Evolutionary conservation across 2,113 vertebrate species (phyloP).

Genomic region (Perca schrenkii): DNA sequence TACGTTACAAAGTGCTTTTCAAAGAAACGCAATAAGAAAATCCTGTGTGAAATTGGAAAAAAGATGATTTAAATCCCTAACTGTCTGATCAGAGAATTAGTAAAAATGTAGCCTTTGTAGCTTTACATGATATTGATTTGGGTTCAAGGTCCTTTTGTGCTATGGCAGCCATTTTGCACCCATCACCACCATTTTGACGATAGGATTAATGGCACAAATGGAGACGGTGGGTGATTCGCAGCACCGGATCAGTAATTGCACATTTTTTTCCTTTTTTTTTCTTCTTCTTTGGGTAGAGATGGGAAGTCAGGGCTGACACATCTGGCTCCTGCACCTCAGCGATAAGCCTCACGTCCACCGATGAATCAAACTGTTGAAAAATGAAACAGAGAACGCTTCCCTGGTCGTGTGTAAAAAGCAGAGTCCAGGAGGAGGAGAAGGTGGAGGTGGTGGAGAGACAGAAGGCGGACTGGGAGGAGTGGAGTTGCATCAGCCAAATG

Average conservation of each 20-base stretch:
- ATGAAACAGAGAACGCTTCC: slow-evolving; percentile 8
- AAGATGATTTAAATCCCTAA: background rate
- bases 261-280: background rate
- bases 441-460: slow-evolving; percentile 27
- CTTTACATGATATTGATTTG: slow-evolving; percentile 8
- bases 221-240: slow-evolving; percentile 15
- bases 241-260: slow-evolving; percentile 21
- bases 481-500: slow-evolving; percentile 80
- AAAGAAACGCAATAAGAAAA: background rate
- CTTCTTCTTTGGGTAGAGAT: slow-evolving; percentile 18
- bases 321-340: slow-evolving; percentile 34
- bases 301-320: slow-evolving; percentile 27
- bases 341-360: slow-evolving; percentile 44
- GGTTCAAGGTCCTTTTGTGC: slow-evolving; percentile 25
- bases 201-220: slow-evolving; percentile 33
- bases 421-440: slow-evolving; percentile 20
- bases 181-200: slow-evolving; percentile 53
- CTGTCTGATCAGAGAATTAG: background rate
- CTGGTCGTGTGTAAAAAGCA: slow-evolving; percentile 9
- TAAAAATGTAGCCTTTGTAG: background rate
- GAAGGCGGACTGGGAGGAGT: slow-evolving; percentile 36
- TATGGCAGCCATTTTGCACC: slow-evolving; percentile 50
- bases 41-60: background rate
- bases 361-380: slow-evolving; percentile 42
- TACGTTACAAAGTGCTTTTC: background rate